phyloP scores from a whole-genome alignment of 2,797 vertebrate genomes.

The Characodon lateralis region DNA sequence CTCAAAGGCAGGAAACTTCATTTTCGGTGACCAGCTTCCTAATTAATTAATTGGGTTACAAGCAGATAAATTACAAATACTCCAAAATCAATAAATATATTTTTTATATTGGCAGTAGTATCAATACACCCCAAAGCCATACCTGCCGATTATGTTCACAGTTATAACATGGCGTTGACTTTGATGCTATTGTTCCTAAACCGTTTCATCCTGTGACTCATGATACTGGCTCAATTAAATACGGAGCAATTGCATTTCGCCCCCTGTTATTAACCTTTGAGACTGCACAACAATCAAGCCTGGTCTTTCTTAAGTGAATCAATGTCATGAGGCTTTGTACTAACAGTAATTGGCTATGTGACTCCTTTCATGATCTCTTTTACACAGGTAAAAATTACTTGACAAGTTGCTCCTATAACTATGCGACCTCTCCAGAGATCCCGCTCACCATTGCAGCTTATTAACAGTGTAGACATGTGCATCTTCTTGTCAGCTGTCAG shows the following conservation, averaged over 20 bases:
- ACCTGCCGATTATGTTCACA: constrained; percentile 21
- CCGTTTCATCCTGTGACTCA: constrained; percentile 27
- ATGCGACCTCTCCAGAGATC: constrained; percentile 57
- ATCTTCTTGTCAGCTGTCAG: constrained; percentile 59
- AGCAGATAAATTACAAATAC: constrained; percentile 12
- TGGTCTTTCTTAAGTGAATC: constrained; percentile 39
- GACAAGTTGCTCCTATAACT: constrained; percentile 58
- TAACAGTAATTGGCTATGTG: constrained; percentile 68
- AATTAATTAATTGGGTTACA: constrained; percentile 7
- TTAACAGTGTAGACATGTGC: constrained; percentile 59
- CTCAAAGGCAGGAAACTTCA: neutral
- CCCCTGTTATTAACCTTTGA: constrained; percentile 57
- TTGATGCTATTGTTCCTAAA: constrained; percentile 39
- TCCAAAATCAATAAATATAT: constrained; percentile 4
- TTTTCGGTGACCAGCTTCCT: neutral
- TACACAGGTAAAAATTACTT: constrained; percentile 65
- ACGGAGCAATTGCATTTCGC: constrained; percentile 37
- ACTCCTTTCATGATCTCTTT: constrained; percentile 61
- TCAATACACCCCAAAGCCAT: constrained; percentile 20
- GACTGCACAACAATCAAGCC: constrained; percentile 40
- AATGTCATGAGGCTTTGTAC: constrained; percentile 54
- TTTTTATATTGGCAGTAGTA: constrained; percentile 14
- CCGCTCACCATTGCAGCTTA: constrained; percentile 46
- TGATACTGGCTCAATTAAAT: constrained; percentile 42
- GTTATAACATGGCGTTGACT: constrained; percentile 26